Conservation (phyloP, 2,888 invertebrate genomes). For the Gastracanthus pulcherrimus region DNA sequence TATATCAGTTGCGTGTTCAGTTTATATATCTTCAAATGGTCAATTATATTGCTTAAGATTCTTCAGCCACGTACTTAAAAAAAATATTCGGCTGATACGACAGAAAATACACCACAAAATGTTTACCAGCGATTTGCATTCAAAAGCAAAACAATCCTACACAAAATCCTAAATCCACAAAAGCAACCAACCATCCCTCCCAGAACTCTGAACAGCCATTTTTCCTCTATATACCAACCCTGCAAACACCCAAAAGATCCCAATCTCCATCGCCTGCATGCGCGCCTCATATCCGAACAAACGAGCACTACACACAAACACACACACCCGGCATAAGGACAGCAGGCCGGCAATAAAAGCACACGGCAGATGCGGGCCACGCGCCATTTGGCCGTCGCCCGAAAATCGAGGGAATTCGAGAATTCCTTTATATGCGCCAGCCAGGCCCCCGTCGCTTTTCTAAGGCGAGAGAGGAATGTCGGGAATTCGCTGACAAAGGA, state of each 20-base stretch:
- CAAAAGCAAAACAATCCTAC: too few relatives aligned
- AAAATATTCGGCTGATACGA: too few relatives aligned
- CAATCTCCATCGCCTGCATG: neutral
- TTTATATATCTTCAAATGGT: too few relatives aligned
- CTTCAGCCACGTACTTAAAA: too few relatives aligned
- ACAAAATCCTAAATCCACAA: too few relatives aligned
- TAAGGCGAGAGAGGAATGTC: neutral
- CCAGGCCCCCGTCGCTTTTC: constrained; percentile 17
- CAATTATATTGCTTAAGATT: too few relatives aligned
- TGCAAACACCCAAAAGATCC: constrained; percentile 1
- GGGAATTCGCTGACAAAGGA: too few relatives aligned
- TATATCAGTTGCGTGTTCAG: too few relatives aligned
- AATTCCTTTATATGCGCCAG: neutral
- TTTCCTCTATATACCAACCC: too few relatives aligned
- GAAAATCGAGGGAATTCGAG: constrained; percentile 36
- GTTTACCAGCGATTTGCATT: too few relatives aligned
- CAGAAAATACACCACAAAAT: too few relatives aligned
- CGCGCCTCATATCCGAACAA: neutral
- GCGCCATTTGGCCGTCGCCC: constrained; percentile 9
- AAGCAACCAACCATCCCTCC: neutral
- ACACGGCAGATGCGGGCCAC: constrained; percentile 1
- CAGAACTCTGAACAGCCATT: neutral
- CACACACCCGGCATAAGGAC: neutral
- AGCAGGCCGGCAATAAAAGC: too few relatives aligned
- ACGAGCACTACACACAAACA: neutral